Conservation (phyloP, 2,113 vertebrate species). For the Grus americana region DNA sequence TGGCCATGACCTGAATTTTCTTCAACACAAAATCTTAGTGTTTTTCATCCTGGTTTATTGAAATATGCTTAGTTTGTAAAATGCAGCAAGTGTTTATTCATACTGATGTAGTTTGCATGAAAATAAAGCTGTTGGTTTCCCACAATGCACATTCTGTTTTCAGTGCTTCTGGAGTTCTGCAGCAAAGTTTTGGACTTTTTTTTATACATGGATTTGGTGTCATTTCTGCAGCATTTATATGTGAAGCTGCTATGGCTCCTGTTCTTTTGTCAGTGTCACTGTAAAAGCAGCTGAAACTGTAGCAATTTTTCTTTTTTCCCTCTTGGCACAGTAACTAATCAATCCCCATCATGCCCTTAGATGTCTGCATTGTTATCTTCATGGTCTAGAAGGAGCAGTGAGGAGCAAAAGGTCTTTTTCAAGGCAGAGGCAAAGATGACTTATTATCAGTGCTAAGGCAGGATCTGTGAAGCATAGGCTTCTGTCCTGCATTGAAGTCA, state of each 20-base stretch:
- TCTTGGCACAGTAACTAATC: neutral
- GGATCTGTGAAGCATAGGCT: neutral
- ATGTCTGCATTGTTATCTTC: neutral
- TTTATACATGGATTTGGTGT: neutral
- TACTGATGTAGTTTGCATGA: neutral
- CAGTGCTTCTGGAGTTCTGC: neutral
- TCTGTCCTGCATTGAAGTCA: neutral
- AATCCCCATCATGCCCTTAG: neutral
- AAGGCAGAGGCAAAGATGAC: neutral
- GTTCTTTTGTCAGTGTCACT: neutral
- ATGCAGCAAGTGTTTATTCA: neutral
- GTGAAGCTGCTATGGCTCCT: neutral
- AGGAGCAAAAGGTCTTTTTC: neutral
- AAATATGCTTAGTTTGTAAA: neutral
- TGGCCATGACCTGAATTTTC: neutral
- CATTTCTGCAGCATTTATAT: neutral
- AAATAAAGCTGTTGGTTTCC: neutral
- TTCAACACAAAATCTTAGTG: neutral
- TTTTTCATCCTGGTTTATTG: neutral
- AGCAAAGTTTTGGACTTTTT: neutral
- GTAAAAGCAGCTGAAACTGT: neutral
- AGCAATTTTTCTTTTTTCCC: neutral
- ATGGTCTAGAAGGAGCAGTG: neutral
- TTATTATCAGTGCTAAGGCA: neutral
- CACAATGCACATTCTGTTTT: neutral